Evolutionary conservation across 2,113 vertebrate genomes (phyloP).

Genomic region (Lycocorax pyrrhopterus): DNA sequence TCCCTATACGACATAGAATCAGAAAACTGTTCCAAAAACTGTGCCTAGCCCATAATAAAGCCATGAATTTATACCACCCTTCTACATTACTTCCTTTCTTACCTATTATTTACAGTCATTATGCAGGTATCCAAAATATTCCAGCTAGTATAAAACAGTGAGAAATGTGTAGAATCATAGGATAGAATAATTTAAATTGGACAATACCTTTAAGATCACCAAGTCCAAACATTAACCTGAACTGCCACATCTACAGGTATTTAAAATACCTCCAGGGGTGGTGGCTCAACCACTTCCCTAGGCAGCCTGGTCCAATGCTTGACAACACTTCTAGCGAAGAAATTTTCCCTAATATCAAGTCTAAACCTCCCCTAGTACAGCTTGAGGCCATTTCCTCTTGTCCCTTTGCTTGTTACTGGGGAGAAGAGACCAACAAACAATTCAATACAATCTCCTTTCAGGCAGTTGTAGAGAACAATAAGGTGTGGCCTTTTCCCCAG

Average conservation of each 20-base stretch:
- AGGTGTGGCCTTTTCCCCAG: neutral
- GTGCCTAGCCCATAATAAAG: neutral
- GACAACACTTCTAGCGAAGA: neutral
- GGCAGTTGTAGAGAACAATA: neutral
- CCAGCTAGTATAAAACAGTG: neutral
- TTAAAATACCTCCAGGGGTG: neutral
- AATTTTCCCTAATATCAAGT: neutral
- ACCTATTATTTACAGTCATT: neutral
- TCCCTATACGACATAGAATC: neutral
- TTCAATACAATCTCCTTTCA: rapidly evolving
- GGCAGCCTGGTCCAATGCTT: neutral
- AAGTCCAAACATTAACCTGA: neutral
- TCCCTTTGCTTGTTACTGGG: neutral
- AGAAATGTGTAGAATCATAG: neutral
- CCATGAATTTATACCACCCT: neutral
- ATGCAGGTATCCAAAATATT: neutral
- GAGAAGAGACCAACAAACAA: neutral
- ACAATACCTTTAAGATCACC: neutral
- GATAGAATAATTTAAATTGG: neutral
- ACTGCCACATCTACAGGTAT: neutral
- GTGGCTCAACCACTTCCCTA: neutral
- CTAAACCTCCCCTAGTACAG: neutral
- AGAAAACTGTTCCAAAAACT: neutral
- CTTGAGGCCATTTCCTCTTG: neutral
- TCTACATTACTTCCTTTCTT: neutral